These are phyloP conservation scores for Neosilurus mollespiculum DNA, from an alignment of 2,797 vertebrate genomes.

Conservation along the genomic window DNA sequence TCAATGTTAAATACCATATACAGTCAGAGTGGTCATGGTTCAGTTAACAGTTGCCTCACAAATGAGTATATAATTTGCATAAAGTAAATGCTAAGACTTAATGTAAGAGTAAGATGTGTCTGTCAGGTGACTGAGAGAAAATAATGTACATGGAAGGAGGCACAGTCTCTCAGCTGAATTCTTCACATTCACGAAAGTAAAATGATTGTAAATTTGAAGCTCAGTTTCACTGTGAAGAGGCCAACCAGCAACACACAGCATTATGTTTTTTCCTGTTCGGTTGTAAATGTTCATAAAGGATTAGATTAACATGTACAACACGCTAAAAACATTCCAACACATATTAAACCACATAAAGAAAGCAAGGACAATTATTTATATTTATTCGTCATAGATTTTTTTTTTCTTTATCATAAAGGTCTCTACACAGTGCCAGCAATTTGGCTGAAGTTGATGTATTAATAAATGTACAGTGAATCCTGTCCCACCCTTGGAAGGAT, in stretches of 20 bases:
- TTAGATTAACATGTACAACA: conserved; percentile 93
- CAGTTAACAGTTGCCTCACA: conserved; percentile 81
- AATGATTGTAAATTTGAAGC: conserved; percentile 77
- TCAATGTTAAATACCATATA: conserved; percentile 83
- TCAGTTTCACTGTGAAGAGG: conserved; percentile 80
- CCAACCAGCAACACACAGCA: conserved; percentile 79
- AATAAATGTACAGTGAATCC: conserved; percentile 53
- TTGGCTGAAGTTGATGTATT: conserved; percentile 49
- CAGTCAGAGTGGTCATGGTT: conserved; percentile 78
- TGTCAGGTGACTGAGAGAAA: conserved; percentile 69
- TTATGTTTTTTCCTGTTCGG: conserved; percentile 54
- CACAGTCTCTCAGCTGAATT: conserved; percentile 77
- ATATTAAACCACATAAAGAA: conserved; percentile 82
- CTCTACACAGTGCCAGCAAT: conserved; percentile 53
- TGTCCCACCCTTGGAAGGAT: conserved; percentile 32
- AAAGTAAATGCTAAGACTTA: conserved; percentile 58
- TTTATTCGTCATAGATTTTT: conserved; percentile 47
- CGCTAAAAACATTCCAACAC: conserved; percentile 84
- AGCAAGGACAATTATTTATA: conserved; percentile 54
- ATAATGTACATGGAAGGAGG: conserved; percentile 81
- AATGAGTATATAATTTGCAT: conserved; percentile 67
- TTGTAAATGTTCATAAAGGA: conserved; percentile 67
- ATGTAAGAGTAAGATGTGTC: conserved; percentile 68
- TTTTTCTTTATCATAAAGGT: conserved; percentile 49
- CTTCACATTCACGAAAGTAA: conserved; percentile 78